Evolutionary conservation across 2,888 invertebrate genomes (phyloP).

Genomic region (Darwinula stevensoni): DNA sequence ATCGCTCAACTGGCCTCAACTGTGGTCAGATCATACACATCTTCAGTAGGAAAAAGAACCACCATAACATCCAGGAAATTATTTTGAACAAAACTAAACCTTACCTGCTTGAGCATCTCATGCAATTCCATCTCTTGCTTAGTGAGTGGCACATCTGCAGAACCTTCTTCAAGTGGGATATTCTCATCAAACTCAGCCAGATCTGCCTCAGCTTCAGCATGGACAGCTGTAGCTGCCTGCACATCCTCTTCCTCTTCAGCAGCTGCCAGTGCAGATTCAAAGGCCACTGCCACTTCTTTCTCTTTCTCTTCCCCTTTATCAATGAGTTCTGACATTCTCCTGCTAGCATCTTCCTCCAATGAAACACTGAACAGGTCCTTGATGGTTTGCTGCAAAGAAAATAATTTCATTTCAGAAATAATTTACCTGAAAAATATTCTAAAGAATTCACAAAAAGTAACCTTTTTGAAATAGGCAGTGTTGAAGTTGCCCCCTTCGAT

Average conservation of each 20-base stretch:
- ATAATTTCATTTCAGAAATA: constrained; percentile 3
- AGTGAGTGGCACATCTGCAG: constrained; percentile 27
- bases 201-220: constrained; percentile 62
- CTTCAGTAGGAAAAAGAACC: constrained; percentile 5
- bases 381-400: constrained; percentile 37
- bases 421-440: constrained; percentile 4
- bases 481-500: constrained; percentile 98
- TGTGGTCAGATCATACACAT: constrained; percentile 17
- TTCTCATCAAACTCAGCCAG: constrained; percentile 86
- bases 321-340: constrained; percentile 26
- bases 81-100: constrained; percentile 1
- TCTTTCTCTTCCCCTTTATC: constrained; percentile 22
- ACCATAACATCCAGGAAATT: constrained; percentile 4
- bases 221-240: constrained; percentile 56
- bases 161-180: constrained; percentile 46
- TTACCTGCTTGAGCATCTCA: constrained; percentile 15
- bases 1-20: constrained; percentile 76
- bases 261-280: constrained; percentile 51
- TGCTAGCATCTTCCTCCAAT: constrained; percentile 26
- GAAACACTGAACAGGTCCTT: constrained; percentile 61
- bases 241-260: constrained; percentile 89
- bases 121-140: constrained; percentile 40
- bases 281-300: constrained; percentile 17
- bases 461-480: constrained; percentile 73
- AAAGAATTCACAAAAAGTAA: constrained; percentile 13